phyloP scores from a whole-genome alignment of 2,888 invertebrate species.

The Leptothorax acervorum region DNA sequence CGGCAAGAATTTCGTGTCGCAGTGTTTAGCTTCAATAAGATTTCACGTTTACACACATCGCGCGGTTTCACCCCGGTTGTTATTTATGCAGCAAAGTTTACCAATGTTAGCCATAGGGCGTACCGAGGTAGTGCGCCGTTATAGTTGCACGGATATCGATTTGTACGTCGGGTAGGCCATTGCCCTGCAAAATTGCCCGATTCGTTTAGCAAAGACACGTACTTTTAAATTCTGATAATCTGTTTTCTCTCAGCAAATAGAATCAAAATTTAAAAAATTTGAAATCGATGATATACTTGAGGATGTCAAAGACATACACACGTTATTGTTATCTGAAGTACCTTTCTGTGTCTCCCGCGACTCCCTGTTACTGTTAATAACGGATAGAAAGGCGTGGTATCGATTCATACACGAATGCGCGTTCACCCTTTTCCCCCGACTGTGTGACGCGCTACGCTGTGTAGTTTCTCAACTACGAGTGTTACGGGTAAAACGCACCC shows the following conservation, averaged over 20 bases:
- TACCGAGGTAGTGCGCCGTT: constrained; percentile 38
- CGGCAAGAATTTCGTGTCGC: constrained; percentile 1
- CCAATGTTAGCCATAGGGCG: constrained; percentile 24
- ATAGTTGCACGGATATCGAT: constrained; percentile 46
- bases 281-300: neutral
- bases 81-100: constrained; percentile 46
- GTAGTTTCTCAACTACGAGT: constrained; percentile 43
- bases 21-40: constrained; percentile 16
- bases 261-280: neutral
- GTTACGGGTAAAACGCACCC: constrained; percentile 64
- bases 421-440: constrained; percentile 38
- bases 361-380: constrained; percentile 47
- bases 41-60: constrained; percentile 1
- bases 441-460: neutral
- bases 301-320: neutral
- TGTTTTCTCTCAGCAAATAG: neutral
- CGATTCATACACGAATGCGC: constrained; percentile 56
- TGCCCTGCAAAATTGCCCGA: constrained; percentile 40
- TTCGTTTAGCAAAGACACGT: constrained; percentile 34
- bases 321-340: neutral
- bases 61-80: neutral
- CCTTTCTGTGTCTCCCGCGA: constrained; percentile 26
- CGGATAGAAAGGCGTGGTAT: constrained; percentile 44
- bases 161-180: constrained; percentile 47
- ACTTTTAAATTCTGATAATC: constrained; percentile 13